Evolutionary conservation across 1,140 invertebrate genomes (phyloP).

Genomic region (Uloborus diversus): DNA sequence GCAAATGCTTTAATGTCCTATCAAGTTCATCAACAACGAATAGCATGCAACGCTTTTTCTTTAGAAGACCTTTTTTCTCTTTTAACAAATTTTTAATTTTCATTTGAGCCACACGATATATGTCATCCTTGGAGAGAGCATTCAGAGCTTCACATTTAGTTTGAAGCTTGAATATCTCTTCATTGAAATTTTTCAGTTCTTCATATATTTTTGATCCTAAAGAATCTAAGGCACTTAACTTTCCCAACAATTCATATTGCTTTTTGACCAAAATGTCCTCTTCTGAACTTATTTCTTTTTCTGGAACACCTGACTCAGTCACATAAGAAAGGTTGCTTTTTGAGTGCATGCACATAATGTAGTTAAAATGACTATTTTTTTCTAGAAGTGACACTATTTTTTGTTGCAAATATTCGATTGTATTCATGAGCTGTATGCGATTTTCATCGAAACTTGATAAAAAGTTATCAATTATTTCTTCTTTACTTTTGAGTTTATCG

Average conservation of each 20-base stretch:
- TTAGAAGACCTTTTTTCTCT: not conserved
- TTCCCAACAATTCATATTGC: not conserved
- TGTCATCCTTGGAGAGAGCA: not conserved
- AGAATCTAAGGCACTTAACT: too few species aligned
- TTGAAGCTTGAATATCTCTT: not conserved
- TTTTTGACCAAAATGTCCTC: not conserved
- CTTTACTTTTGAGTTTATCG: not conserved
- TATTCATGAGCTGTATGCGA: not conserved
- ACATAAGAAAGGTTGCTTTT: not conserved
- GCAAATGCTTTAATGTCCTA: not conserved
- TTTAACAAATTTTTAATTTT: not conserved
- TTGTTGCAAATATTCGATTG: not conserved
- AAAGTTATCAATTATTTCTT: not conserved
- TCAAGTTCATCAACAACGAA: not conserved
- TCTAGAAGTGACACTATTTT: not conserved
- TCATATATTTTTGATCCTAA: not conserved
- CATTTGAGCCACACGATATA: not conserved
- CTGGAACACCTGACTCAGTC: too few species aligned
- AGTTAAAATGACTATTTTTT: not conserved
- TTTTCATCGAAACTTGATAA: not conserved
- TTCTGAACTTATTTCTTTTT: not conserved
- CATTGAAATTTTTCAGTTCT: not conserved
- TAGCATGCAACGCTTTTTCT: not conserved
- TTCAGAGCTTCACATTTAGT: not conserved
- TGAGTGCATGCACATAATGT: not conserved